phyloP scores from a whole-genome alignment of 2,113 vertebrate species.

The Gavia stellata region DNA sequence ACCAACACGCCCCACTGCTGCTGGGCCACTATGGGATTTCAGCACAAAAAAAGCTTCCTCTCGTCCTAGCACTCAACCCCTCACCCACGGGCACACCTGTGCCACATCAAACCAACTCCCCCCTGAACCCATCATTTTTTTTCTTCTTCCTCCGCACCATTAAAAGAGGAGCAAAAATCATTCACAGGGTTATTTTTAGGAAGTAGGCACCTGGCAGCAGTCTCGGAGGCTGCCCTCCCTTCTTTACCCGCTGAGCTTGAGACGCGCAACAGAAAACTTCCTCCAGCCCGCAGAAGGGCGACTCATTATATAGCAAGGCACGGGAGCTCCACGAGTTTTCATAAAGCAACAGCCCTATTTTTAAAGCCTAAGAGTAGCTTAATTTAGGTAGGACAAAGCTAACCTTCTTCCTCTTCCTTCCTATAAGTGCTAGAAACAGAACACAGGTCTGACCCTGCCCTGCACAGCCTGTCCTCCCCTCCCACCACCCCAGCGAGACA shows the following conservation, averaged over 20 bases:
- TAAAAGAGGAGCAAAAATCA: not conserved
- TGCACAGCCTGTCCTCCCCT: not conserved
- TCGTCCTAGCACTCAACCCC: not conserved
- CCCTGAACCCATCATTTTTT: fast-evolving
- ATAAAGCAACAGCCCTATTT: not conserved
- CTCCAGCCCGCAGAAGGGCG: not conserved
- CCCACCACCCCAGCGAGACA: not conserved
- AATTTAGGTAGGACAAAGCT: not conserved
- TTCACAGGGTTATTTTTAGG: not conserved
- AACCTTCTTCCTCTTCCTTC: not conserved
- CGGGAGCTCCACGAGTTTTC: not conserved
- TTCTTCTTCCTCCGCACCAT: not conserved
- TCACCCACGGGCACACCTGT: fast-evolving
- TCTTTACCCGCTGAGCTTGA: not conserved
- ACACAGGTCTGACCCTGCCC: no score
- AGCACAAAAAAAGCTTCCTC: not conserved
- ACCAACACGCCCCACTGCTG: not conserved
- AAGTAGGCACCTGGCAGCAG: not conserved
- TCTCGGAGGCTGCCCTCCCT: not conserved
- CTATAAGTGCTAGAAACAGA: not conserved
- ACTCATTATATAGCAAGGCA: fast-evolving
- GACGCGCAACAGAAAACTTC: not conserved
- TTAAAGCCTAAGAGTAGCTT: not conserved
- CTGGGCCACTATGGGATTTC: not conserved
- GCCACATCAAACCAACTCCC: not conserved